Percentiles rank a stretch among this genome's conserved stretches.
Conservation (phyloP, 2,113 vertebrate genomes). For the Martes martes region DNA sequence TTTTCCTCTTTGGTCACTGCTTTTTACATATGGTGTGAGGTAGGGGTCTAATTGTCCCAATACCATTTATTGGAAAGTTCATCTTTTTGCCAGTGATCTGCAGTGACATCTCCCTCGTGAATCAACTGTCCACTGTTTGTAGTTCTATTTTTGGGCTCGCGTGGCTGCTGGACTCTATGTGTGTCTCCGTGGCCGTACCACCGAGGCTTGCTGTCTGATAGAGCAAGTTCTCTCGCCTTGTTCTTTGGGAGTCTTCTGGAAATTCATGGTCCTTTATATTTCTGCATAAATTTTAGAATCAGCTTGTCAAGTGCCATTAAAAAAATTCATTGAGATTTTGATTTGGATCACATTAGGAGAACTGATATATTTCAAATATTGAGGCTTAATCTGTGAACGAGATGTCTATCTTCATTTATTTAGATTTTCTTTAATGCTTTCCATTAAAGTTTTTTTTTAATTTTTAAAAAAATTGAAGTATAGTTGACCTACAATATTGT, state of each 20-base stretch:
- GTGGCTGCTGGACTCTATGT: rapidly evolving
- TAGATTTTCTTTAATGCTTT: background rate
- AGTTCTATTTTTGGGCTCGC: background rate
- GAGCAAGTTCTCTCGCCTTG: background rate
- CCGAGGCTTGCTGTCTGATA: rapidly evolving
- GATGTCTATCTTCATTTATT: background rate
- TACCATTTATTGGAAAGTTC: background rate
- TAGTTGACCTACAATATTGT: background rate
- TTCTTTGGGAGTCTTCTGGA: background rate
- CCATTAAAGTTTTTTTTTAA: background rate
- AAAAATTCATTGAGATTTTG: background rate
- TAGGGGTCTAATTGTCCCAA: background rate
- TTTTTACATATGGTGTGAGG: background rate
- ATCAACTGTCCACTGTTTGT: background rate
- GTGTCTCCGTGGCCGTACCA: no score
- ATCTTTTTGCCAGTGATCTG: background rate
- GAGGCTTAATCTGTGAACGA: background rate
- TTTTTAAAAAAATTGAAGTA: background rate
- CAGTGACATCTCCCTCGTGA: background rate
- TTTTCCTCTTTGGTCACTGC: background rate
- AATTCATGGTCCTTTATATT: background rate
- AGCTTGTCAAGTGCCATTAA: background rate
- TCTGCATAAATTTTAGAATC: background rate
- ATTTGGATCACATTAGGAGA: background rate
- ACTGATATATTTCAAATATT: background rate